Base-by-base conservation (phyloP, 1,140 invertebrate species). In the Platorchestia sp. region DNA sequence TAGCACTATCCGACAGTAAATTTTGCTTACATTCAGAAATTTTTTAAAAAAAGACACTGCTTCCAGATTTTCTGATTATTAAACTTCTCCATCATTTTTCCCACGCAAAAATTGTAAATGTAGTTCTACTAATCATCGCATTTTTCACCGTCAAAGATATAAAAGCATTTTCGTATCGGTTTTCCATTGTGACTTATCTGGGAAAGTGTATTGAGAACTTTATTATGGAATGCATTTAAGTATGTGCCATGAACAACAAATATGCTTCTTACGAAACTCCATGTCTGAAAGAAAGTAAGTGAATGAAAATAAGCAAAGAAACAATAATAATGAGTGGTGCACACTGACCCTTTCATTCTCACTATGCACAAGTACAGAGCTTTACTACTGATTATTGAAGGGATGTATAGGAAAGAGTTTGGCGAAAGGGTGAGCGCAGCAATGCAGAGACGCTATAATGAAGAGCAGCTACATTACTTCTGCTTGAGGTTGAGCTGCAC, bases 401-500 rank as follows among this genome's bases (percentile, higher is more conserved):
- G 14, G 36, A 36, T 75, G 36, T 36, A 1, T 14, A 75, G 27
- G 59, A 14, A 75, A 3, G 36, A 22, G 36, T 75, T 75, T 10
- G 59, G 10, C 27, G 36, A 10, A 3, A 75, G 59, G 59, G 59
- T 19, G n/a, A n/a, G n/a, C n/a, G n/a, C n/a, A n/a, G n/a, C n/a
- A n/a, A n/a, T n/a, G n/a, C n/a, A n/a, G n/a, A n/a, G n/a, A n/a
- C n/a, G n/a, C 47, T 51, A 6, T 19, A 75, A 36, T 36, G 59
- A 75, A 75, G 27, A 3, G 7, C 10, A 3, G 7, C 10, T 75
- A 36, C 59, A 22, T 75, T 90, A 90, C 87, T 90, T 90, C 87
- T 90, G 87, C 41, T 45, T 42, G 27, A 96, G 87, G 89, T 96
- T 95, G 43, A 97, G 86, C 89, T 97, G 97, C 10, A 97, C 95